Conservation (phyloP, 1,140 invertebrate species). For the Drosophila ananassae region DNA sequence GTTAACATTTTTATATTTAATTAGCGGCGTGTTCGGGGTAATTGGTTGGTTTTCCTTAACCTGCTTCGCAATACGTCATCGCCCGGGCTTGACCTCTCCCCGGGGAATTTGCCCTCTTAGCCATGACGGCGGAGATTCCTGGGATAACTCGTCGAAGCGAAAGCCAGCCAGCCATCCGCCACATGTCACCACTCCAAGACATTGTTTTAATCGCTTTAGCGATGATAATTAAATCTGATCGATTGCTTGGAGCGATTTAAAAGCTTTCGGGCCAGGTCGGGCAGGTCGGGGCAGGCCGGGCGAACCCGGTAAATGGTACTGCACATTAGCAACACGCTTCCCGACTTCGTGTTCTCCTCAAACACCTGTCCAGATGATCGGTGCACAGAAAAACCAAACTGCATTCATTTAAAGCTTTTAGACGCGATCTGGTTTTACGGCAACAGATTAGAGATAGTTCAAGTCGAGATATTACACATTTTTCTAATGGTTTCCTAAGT, state of each 20-base stretch:
- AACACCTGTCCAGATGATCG: slow-evolving; percentile 41
- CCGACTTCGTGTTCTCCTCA: slow-evolving; percentile 37
- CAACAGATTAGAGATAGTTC: not conserved
- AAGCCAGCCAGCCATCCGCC: slow-evolving; percentile 11
- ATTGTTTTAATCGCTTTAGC: slow-evolving; percentile 27
- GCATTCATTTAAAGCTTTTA: not conserved
- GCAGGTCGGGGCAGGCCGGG: not conserved
- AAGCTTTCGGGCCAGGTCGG: slow-evolving; percentile 17
- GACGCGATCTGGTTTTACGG: not conserved
- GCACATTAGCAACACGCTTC: slow-evolving; percentile 42
- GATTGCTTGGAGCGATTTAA: slow-evolving; percentile 57
- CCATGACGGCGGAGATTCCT: slow-evolving; percentile 27
- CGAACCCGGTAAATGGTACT: slow-evolving; percentile 22
- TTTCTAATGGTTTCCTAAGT: no score
- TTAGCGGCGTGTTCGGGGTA: slow-evolving; percentile 38
- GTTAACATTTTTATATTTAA: slow-evolving; percentile 46
- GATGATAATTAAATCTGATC: slow-evolving; percentile 67
- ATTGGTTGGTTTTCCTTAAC: slow-evolving; percentile 52
- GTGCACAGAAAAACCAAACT: slow-evolving; percentile 12
- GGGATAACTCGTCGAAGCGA: slow-evolving; percentile 14
- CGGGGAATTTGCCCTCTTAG: slow-evolving; percentile 24
- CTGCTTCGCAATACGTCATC: slow-evolving; percentile 46
- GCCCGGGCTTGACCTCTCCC: slow-evolving; percentile 31
- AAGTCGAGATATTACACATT: not conserved
- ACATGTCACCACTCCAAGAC: slow-evolving; percentile 32